Conservation (phyloP, 2,113 vertebrate genomes). For the Symphodus melops region DNA sequence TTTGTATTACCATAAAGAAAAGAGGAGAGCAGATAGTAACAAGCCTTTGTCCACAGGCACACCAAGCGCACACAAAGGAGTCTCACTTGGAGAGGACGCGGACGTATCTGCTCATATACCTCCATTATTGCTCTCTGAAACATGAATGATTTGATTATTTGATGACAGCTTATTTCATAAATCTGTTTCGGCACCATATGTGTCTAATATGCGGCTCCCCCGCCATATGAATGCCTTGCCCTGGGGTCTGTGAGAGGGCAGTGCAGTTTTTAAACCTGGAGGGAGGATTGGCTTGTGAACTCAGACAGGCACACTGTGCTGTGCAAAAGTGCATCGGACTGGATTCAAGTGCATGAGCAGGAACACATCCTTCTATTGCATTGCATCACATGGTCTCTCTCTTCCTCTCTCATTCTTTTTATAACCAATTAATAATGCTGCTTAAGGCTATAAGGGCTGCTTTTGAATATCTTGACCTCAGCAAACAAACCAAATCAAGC, state of each 20-base stretch:
- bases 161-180: slow-evolving; percentile 83
- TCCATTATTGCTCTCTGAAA: slow-evolving; percentile 79
- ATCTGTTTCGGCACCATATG: slow-evolving; percentile 83
- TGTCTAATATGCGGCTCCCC: slow-evolving; percentile 71
- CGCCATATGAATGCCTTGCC: slow-evolving; percentile 65
- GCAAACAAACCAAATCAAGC: slow-evolving; percentile 75
- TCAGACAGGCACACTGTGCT: slow-evolving; percentile 64
- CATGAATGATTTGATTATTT: slow-evolving; percentile 84
- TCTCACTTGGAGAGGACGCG: slow-evolving; percentile 64
- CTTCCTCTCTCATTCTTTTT: slow-evolving; percentile 24
- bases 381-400: slow-evolving; percentile 27
- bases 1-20: slow-evolving; percentile 2
- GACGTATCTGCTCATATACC: slow-evolving; percentile 65
- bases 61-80: slow-evolving; percentile 67
- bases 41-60: slow-evolving; percentile 67
- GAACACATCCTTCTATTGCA: slow-evolving; percentile 54
- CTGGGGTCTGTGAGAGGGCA: slow-evolving; percentile 66
- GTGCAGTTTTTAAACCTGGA: slow-evolving; percentile 75
- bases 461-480: slow-evolving; percentile 67
- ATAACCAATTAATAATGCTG: slow-evolving; percentile 69
- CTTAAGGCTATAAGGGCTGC: slow-evolving; percentile 74
- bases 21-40: slow-evolving; percentile 32
- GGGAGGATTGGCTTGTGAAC: slow-evolving; percentile 71
- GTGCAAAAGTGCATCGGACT: slow-evolving; percentile 74
- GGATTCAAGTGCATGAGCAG: slow-evolving; percentile 75